A percentile compares a stretch with the other conserved stretches of the same genome.
Evolutionary conservation across 2,797 vertebrate genomes (phyloP).

Genomic region (Craterocephalus amniculus): DNA sequence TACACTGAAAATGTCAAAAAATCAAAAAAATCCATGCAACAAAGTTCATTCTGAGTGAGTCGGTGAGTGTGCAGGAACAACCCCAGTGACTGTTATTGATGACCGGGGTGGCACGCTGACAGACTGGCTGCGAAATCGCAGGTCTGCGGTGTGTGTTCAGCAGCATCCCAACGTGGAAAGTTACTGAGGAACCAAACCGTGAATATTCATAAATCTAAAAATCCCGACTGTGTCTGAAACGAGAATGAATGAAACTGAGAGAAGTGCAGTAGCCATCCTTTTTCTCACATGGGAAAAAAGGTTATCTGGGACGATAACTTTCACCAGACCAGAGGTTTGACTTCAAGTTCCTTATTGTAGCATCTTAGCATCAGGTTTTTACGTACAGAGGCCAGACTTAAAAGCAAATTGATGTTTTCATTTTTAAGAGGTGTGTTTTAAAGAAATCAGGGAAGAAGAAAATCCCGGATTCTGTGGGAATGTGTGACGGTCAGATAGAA

Average conservation of each 20-base stretch:
- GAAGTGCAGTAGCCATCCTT: not conserved
- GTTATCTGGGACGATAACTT: not conserved
- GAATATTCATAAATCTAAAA: not conserved
- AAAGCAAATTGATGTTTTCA: not conserved
- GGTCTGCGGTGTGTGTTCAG: constrained; percentile 21
- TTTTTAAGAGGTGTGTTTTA: not conserved
- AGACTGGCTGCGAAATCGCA: constrained; percentile 23
- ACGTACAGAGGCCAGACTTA: not conserved
- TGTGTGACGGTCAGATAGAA: not conserved
- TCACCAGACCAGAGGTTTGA: not conserved
- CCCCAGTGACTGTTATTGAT: constrained; percentile 47
- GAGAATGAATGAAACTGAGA: not conserved
- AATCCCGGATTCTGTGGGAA: not conserved
- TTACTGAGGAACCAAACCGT: not conserved
- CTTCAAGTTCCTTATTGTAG: not conserved
- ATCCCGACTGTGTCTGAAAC: not conserved
- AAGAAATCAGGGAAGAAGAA: not conserved
- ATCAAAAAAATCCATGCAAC: constrained; percentile 59
- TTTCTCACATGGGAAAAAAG: not conserved
- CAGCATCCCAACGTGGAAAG: constrained; percentile 21
- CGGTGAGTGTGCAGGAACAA: constrained; percentile 23
- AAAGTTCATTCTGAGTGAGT: constrained; percentile 41
- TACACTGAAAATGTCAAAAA: constrained; percentile 43
- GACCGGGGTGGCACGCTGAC: constrained; percentile 26
- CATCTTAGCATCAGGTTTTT: not conserved